phyloP scores from a whole-genome alignment of 2,113 vertebrate genomes.

The Phyllopteryx taeniolatus region DNA sequence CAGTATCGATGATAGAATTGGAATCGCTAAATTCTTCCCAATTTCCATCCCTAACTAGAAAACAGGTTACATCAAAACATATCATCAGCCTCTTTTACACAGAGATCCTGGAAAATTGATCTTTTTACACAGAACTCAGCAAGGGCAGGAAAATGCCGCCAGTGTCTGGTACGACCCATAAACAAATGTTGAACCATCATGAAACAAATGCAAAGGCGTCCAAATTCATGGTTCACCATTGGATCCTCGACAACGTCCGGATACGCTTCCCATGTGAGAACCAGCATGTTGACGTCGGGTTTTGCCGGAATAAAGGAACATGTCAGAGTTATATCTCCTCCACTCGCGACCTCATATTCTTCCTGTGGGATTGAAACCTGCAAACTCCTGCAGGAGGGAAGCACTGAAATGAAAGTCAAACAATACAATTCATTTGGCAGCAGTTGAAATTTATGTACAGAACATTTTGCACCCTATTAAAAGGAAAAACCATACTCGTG shows the following conservation, averaged over 20 bases:
- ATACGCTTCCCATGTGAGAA: conserved; percentile 65
- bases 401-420: conserved; percentile 61
- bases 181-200: neutral
- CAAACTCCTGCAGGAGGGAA: conserved; percentile 62
- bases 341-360: conserved; percentile 65
- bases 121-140: neutral
- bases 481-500: neutral
- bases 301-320: conserved; percentile 70
- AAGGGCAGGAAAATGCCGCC: neutral
- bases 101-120: neutral
- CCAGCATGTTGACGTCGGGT: rapidly evolving
- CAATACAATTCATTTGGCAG: neutral
- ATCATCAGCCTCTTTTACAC: neutral
- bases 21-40: too few species aligned
- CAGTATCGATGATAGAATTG: too few species aligned
- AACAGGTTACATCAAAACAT: neutral
- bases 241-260: conserved; percentile 3
- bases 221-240: neutral
- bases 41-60: too few species aligned
- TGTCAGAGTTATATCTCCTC: conserved; percentile 56
- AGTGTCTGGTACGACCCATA: too few species aligned
- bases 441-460: neutral
- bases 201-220: neutral
- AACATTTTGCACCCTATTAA: neutral
- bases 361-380: conserved; percentile 64